Base-by-base conservation (phyloP, 1,140 invertebrate genomes). In the Philopotamus ludificatus region DNA sequence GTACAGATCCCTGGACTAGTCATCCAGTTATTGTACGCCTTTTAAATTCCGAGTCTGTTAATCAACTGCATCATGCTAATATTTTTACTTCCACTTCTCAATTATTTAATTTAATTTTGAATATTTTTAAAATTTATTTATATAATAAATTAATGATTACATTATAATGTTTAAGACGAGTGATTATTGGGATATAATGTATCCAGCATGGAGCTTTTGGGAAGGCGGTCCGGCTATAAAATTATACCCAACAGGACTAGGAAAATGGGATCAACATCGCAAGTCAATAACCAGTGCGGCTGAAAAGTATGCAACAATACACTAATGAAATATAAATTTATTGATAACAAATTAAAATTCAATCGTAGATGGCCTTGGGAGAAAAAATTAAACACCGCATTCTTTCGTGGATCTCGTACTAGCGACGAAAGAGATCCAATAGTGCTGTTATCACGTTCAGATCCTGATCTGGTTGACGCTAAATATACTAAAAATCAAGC, bases 401-500 rank as follows among this genome's bases (percentile, higher is more conserved):
- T 97, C 76, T 99, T 99, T 75, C 83, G 94, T 57, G 96, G 96
- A 0, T 98, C 96, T 0, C 83, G 96, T 70, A 99, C 96, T 7
- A 94, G 88, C 72, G 82, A 86, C 18, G 94, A 98, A 76, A 80
- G 96, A 65, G 96, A 99, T 80, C 84, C 91, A 47, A 79, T 98
- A n/a, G 81, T 99, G 59, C 77, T 94, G 41, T 77, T 99, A 1
- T 95, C 94, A 26, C 82, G 95, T 64, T 83, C 84, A 42, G 75
- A 86, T 44, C 88, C 93, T 12, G 81, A 93, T 1, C 74, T 98
- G 41, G 88, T 94, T 16, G 92, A 97, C 83, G 96, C 95, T 7
- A 85, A 92, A 66, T 98, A 97, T 76, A 98, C 96, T 0, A 98
- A 97, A 79, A 99, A 99, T 82, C 96, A 99, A 82, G 95, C 95